Conservation (phyloP, 64 coral and sea anemone genomes). For the Trachythela sp. region DNA sequence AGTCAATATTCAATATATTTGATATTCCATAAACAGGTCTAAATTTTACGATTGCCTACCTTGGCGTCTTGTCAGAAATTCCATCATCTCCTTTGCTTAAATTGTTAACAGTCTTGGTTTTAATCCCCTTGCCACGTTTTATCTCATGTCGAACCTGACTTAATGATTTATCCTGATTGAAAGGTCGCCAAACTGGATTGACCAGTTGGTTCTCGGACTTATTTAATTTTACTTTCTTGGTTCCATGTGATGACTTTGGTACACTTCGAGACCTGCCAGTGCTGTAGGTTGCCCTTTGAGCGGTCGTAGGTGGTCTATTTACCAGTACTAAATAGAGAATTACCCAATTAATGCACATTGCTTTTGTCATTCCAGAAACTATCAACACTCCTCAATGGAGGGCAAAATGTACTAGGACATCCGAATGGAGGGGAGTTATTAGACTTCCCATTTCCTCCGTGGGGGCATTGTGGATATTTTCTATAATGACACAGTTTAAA, state of each 20-base stretch:
- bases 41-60: too few relatives aligned
- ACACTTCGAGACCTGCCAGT: neutral
- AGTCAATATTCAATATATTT: too few relatives aligned
- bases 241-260: neutral
- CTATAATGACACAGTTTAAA: too few relatives aligned
- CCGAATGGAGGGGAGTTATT: too few relatives aligned
- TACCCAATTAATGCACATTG: neutral
- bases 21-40: too few relatives aligned
- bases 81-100: neutral
- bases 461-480: too few relatives aligned
- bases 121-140: neutral
- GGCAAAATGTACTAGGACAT: too few relatives aligned
- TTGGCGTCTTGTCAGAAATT: neutral
- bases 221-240: neutral
- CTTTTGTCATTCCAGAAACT: too few relatives aligned
- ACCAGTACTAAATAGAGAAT: neutral
- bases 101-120: neutral
- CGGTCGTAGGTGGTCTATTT: neutral
- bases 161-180: neutral
- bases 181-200: conserved; percentile 12
- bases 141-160: neutral
- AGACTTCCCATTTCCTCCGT: too few relatives aligned
- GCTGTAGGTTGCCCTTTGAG: neutral
- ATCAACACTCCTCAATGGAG: too few relatives aligned
- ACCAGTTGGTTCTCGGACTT: neutral